Percentiles rank a stretch among this genome's conserved stretches.
Evolutionary conservation across 2,113 vertebrate genomes (phyloP).

Genomic region (Candoia aspera): DNA sequence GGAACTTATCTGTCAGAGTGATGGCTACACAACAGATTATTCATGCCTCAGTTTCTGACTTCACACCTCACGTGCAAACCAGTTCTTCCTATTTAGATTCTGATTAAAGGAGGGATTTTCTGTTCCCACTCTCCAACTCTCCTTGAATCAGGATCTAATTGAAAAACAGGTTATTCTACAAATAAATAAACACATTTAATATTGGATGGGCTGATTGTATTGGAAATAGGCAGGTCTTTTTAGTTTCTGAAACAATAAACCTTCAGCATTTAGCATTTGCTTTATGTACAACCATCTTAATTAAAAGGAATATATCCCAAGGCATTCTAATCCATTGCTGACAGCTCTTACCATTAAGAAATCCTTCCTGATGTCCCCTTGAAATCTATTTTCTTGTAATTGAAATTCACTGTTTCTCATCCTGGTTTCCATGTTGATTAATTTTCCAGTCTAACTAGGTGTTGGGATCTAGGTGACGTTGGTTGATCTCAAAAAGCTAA

Average conservation of each 20-base stretch:
- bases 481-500: not conserved
- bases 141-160: not conserved
- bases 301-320: not conserved
- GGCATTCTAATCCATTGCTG: not conserved
- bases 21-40: conserved; percentile 70
- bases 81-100: conserved; percentile 58
- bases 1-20: conserved; percentile 74
- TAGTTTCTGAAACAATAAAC: not conserved
- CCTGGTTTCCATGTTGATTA: not conserved
- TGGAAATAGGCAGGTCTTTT: not conserved
- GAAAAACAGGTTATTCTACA: not conserved
- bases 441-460: not conserved
- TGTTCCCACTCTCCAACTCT: conserved; percentile 8
- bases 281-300: not conserved
- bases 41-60: conserved; percentile 68
- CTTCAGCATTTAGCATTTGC: not conserved
- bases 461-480: not conserved
- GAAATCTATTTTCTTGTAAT: not conserved
- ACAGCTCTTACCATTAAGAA: not conserved
- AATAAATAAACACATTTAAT: not conserved
- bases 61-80: conserved; percentile 61
- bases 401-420: not conserved
- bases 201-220: not conserved
- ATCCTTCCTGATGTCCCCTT: not conserved
- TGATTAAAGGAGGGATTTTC: conserved; percentile 68